Evolutionary conservation across 2,797 vertebrate genomes (phyloP).

Genomic region (Xenentodon cancila): DNA sequence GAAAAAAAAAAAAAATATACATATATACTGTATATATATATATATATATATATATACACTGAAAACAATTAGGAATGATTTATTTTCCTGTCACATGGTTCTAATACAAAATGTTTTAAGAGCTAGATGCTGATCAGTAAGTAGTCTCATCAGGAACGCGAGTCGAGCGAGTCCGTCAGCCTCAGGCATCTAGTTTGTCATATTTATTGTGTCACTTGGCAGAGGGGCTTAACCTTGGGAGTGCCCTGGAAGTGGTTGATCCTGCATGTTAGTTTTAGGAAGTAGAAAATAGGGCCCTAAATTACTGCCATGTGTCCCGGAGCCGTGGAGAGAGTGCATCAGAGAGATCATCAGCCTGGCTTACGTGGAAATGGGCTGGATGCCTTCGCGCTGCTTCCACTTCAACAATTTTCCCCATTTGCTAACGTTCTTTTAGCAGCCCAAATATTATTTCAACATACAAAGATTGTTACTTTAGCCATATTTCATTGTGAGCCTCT

Average conservation of each 20-base stretch:
- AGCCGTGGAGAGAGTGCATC: constrained; percentile 75
- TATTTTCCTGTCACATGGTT: constrained; percentile 36
- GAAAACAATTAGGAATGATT: constrained; percentile 32
- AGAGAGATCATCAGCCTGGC: constrained; percentile 68
- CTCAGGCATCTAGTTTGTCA: constrained; percentile 70
- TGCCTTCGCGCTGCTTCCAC: constrained; percentile 54
- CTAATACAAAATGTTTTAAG: constrained; percentile 58
- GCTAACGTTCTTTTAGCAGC: constrained; percentile 69
- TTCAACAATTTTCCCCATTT: constrained; percentile 50
- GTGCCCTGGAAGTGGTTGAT: constrained; percentile 81
- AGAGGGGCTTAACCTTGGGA: constrained; percentile 80
- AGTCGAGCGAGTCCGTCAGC: constrained; percentile 46
- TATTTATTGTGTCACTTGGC: constrained; percentile 80
- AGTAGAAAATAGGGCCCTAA: constrained; percentile 84
- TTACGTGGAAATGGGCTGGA: constrained; percentile 65
- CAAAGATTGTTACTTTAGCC: constrained; percentile 50
- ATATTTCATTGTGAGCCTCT: constrained; percentile 37
- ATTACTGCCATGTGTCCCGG: constrained; percentile 86
- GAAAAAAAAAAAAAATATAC: no score
- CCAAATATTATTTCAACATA: constrained; percentile 75
- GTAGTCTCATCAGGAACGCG: constrained; percentile 57
- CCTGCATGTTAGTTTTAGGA: constrained; percentile 82
- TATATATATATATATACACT: background rate
- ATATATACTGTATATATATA: no score
- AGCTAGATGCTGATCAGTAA: constrained; percentile 53